phyloP scores from a whole-genome alignment of 2,113 vertebrate genomes.

The Nothoprocta perdicaria region DNA sequence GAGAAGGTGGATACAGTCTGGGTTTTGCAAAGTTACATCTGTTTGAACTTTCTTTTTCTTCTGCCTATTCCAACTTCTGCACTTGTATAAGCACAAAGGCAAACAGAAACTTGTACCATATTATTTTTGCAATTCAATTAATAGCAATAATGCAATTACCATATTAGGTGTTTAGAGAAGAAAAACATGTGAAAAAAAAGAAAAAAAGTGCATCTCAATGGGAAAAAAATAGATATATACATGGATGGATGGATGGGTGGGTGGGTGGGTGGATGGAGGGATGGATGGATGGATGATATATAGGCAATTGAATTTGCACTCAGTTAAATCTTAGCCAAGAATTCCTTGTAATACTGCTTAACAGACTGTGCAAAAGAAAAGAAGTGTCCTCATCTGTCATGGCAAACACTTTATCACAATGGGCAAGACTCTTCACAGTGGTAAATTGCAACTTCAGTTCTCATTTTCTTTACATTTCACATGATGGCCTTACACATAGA shows the following conservation, averaged over 20 bases:
- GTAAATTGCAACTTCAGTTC: constrained; percentile 38
- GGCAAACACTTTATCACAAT: neutral
- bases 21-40: neutral
- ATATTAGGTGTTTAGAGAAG: neutral
- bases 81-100: neutral
- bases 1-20: neutral
- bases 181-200: too few relatives aligned
- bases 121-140: neutral
- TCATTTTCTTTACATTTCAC: constrained; percentile 29
- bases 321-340: neutral
- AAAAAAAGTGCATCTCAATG: too few relatives aligned
- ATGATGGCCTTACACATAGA: neutral
- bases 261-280: too few relatives aligned
- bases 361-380: neutral
- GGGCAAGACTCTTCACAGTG: neutral
- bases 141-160: neutral
- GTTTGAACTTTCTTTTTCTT: neutral
- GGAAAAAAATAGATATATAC: too few relatives aligned
- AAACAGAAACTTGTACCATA: neutral
- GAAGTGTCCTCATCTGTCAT: neutral
- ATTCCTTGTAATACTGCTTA: neutral
- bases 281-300: too few relatives aligned
- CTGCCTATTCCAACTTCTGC: neutral
- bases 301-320: neutral
- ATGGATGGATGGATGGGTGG: too few relatives aligned